Evolutionary conservation across 2,113 vertebrate genomes (phyloP), one percentile per base, ranked within the genome.

Genomic region (Pipa parva): DNA sequence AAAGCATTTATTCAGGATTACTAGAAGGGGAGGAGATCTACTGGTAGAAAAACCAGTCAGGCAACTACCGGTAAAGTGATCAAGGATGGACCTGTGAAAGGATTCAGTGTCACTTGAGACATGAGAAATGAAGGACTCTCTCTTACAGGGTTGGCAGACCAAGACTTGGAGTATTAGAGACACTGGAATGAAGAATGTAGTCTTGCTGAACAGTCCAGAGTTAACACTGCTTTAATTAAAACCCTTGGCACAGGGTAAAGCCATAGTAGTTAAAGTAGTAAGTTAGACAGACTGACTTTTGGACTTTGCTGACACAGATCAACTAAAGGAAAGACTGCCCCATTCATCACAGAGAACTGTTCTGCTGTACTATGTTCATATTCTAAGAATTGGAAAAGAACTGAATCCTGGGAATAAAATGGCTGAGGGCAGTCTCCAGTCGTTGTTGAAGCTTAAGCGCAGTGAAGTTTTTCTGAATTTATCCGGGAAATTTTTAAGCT

Each of bases 1-100:
- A 26, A 8, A n/a, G 21, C 28, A 28, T 46, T 24, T 7, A 5
- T 9, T 5, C 27, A 25, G 22, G 12, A 13, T 20, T n/a, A 13
- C 31, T 8, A 17, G 9, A 15, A 33, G 56, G 59, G 66, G 66
- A 29, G 65, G 56, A 52, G 46, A 49, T n/a, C 29, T 27, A 22
- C n/a, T 12, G 26, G 15, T 49, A 56, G 46, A n/a, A 59, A 13
- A 69, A 54, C 64, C 17, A 21, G 48, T 61, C 21, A 1, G 37
- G 31, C 58, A 54, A 26, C 45, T 21, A 8, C 4, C 28, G 15
- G 5, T 63, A 9, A 13, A 13, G 3, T 12, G 8, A 26, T 21
- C 28, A 36, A 11, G 20, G 29, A 33, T 7, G 17, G 25, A 7
- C 17, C 7, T 3, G 15, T 18, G 27, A 55, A 26, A n/a, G n/a